Evolutionary conservation across 2,113 vertebrate species (phyloP).

Genomic region (Haemorhous mexicanus): DNA sequence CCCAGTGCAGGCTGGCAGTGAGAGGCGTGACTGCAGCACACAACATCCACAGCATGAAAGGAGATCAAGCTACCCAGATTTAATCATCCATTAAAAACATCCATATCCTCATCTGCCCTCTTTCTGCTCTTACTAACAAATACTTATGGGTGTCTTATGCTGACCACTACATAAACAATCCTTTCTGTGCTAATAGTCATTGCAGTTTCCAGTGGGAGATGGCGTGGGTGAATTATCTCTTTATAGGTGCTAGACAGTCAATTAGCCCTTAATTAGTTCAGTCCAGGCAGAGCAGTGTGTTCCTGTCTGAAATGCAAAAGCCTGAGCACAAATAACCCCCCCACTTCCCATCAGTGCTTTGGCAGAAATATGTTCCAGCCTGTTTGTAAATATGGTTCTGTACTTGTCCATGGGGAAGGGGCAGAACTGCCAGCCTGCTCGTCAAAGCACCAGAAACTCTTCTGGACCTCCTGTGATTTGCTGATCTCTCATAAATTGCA

Average conservation of each 20-base stretch:
- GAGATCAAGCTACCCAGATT: slow-evolving; percentile 53
- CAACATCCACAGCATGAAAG: slow-evolving; percentile 62
- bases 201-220: not conserved
- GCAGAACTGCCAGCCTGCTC: not conserved
- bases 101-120: not conserved
- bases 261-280: slow-evolving; percentile 21
- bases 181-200: not conserved
- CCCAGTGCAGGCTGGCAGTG: slow-evolving; percentile 59
- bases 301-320: not conserved
- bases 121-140: not conserved
- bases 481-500: not conserved
- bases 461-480: not conserved
- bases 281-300: not conserved
- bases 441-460: not conserved
- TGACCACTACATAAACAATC: not conserved
- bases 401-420: not conserved
- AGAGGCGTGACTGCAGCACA: slow-evolving; percentile 74
- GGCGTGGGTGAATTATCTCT: not conserved
- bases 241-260: not conserved
- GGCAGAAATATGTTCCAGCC: not conserved
- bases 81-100: slow-evolving; percentile 26
- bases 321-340: not conserved
- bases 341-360: not conserved
- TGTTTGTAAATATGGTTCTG: not conserved
- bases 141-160: not conserved